These are phyloP conservation scores for Adoxophyes honmai DNA, from an alignment of 1,140 invertebrate genomes.

Conservation along the genomic window DNA sequence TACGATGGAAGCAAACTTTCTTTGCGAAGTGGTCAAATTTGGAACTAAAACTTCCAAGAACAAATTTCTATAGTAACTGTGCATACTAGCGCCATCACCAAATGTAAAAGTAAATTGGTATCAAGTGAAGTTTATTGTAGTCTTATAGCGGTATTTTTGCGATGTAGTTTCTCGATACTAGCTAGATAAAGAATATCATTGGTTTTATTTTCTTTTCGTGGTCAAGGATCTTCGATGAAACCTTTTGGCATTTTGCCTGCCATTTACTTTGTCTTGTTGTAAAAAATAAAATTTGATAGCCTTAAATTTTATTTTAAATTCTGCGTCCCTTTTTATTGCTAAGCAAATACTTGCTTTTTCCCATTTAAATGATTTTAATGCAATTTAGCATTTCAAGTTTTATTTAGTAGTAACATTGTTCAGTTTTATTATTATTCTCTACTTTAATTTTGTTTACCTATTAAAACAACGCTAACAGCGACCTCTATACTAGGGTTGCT, in stretches of 20 bases:
- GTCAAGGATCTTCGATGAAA: no score
- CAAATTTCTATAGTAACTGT: not conserved
- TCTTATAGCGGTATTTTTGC: not conserved
- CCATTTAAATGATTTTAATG: no score
- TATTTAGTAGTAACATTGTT: no score
- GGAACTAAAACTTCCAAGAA: not conserved
- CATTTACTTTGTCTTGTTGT: not conserved
- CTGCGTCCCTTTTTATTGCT: no score
- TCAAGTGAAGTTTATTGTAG: not conserved
- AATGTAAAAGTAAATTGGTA: not conserved
- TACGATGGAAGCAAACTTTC: not conserved
- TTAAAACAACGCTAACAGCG: not conserved
- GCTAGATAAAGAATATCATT: not conserved
- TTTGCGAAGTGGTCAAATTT: not conserved
- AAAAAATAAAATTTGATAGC: no score
- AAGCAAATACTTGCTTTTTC: no score
- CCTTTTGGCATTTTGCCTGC: not conserved
- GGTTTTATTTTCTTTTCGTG: not conserved
- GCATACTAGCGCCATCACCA: not conserved
- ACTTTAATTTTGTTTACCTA: no score
- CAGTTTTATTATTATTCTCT: no score
- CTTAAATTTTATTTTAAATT: no score
- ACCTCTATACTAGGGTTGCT: not conserved
- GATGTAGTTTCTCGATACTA: not conserved
- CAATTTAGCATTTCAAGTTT: no score